A percentile compares a stretch with the other conserved stretches of the same genome.
Conservation (phyloP, 2,797 vertebrate genomes). For the Benthosema pterotum region DNA sequence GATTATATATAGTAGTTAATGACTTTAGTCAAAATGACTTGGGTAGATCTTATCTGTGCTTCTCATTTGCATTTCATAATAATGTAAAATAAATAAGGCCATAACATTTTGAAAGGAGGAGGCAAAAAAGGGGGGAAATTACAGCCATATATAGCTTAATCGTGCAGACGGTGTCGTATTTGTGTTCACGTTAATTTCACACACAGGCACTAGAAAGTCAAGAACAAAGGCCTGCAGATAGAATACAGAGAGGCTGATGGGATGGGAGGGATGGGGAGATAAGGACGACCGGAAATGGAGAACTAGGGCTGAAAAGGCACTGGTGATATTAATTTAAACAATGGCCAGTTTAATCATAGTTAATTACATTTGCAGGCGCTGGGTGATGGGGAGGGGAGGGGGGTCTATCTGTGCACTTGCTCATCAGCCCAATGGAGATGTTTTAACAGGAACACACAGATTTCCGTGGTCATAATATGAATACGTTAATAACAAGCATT, state of each 20-base stretch:
- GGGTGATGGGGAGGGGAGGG: slow-evolving; percentile 63
- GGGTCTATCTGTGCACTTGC: slow-evolving; percentile 57
- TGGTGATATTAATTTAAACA: slow-evolving; percentile 84
- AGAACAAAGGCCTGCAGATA: slow-evolving; percentile 42
- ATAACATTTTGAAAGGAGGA: neutral
- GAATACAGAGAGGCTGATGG: slow-evolving; percentile 44
- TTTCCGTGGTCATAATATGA: slow-evolving; percentile 47
- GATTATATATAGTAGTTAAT: no score
- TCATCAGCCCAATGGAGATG: slow-evolving; percentile 57
- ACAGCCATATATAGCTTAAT: neutral
- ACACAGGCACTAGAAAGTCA: slow-evolving; percentile 26
- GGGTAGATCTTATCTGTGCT: neutral
- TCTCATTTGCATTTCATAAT: neutral
- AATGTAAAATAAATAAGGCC: neutral
- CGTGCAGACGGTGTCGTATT: slow-evolving; percentile 12
- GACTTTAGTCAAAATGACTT: no score
- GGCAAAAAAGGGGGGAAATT: slow-evolving; percentile 5
- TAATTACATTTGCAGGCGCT: slow-evolving; percentile 85
- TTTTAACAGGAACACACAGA: slow-evolving; percentile 36
- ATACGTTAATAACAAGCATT: slow-evolving; percentile 40
- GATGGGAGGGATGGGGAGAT: slow-evolving; percentile 32
- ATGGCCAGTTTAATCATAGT: slow-evolving; percentile 86
- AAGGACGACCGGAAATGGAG: slow-evolving; percentile 68
- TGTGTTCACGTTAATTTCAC: slow-evolving; percentile 29
- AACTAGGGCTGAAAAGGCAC: slow-evolving; percentile 57